These are phyloP conservation scores for Saturnia pavonia DNA, from an alignment of 2,888 invertebrate species.

Conservation along the genomic window DNA sequence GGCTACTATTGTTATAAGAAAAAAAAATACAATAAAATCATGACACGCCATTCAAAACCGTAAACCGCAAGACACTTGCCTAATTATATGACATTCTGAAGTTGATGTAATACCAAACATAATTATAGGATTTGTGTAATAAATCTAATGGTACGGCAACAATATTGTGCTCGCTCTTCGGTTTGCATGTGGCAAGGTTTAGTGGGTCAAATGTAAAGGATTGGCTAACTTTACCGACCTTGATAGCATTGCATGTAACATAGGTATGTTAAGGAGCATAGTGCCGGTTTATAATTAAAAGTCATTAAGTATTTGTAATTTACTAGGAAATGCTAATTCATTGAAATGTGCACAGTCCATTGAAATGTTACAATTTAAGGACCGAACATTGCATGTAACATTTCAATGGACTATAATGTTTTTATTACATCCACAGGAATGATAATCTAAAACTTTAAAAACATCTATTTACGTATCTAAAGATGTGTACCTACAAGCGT, in stretches of 20 bases:
- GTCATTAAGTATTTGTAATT: not conserved
- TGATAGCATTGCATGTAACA: not conserved
- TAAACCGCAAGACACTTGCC: not conserved
- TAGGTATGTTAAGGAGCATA: not conserved
- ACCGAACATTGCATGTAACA: too few relatives aligned
- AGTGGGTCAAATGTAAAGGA: conserved; percentile 9
- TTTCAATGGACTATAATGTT: too few relatives aligned
- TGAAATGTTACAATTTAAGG: too few relatives aligned
- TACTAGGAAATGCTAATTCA: not conserved
- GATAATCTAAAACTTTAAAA: too few relatives aligned
- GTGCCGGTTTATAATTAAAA: not conserved
- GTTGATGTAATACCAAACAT: not conserved
- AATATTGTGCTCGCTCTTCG: conserved; percentile 3
- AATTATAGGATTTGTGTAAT: conserved; percentile 9
- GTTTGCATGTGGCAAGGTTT: conserved; percentile 13
- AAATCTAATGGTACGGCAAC: conserved; percentile 10
- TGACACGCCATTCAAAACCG: not conserved
- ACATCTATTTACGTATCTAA: too few relatives aligned
- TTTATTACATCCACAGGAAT: too few relatives aligned
- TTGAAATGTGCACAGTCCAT: too few relatives aligned
- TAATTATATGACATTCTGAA: conserved; percentile 6
- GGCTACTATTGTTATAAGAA: not conserved
- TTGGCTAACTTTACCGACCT: not conserved
- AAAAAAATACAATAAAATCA: not conserved
- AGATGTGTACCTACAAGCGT: too few relatives aligned